Percentiles rank a stretch among this genome's conserved stretches.
Evolutionary conservation across 2,797 vertebrate genomes (phyloP).

Genomic region (Oreortyx pictus): DNA sequence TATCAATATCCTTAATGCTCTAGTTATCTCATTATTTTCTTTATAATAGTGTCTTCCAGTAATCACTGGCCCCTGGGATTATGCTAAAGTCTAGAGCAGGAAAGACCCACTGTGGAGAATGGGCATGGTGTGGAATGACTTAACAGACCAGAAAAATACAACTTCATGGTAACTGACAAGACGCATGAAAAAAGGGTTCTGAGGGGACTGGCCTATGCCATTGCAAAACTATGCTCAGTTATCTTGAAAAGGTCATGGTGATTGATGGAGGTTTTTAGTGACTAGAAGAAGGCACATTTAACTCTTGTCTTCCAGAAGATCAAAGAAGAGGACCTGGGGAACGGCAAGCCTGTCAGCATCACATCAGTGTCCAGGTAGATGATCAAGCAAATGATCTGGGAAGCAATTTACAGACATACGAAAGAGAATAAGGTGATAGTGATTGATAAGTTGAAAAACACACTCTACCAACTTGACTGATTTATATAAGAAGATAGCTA

Average conservation of each 20-base stretch:
- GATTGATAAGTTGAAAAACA: background rate
- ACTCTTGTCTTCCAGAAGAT: background rate
- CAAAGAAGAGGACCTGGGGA: background rate
- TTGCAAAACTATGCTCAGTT: rapidly evolving
- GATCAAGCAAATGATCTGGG: background rate
- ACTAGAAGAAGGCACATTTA: background rate
- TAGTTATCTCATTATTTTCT: background rate
- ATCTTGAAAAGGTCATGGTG: background rate
- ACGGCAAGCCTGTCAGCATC: background rate
- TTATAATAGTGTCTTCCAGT: background rate
- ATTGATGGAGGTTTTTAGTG: too few species aligned
- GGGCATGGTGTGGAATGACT: background rate
- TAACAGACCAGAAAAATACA: background rate
- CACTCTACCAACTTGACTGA: background rate
- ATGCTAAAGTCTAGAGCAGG: background rate
- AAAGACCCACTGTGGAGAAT: background rate
- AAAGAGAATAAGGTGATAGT: background rate
- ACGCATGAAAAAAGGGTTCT: background rate
- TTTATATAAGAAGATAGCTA: background rate
- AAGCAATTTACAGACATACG: too few species aligned
- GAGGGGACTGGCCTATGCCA: background rate
- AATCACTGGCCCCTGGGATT: background rate
- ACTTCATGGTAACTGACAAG: background rate
- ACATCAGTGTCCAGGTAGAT: background rate
- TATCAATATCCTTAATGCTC: background rate